Base-by-base conservation (phyloP, 2,888 invertebrate species). In the Mesopsocus fuscifrons region DNA sequence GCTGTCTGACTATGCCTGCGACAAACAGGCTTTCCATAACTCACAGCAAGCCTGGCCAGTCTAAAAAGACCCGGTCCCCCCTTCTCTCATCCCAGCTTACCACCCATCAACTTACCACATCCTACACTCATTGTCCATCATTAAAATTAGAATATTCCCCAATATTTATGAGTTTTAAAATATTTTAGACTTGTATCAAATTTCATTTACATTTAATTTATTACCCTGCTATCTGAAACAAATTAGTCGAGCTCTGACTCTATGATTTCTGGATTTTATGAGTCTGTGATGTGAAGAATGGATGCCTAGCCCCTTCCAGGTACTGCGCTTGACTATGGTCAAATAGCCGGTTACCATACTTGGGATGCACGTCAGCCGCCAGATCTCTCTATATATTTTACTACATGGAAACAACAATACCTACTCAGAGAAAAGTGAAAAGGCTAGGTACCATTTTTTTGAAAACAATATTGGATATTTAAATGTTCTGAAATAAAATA, bases 141-240 rank as follows among this genome's bases (percentile, higher is more conserved):
- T 38, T 38, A 38, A 38, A 38, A 38, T 38, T 38, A 38, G 38
- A 18, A 38, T 38, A 38, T 38, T 26, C 38, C 13, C 18, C 13
- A 5, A 18, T 38, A 38, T 38, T 38, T 38, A 38, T 38, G 17
- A 38, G 17, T 38, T 38, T 18, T 13, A 38, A 17, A 38, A 38
- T 38, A 38, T 38, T 38, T 38, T 38, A 13, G 38, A 38, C 38
- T 38, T 38, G 18, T 38, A 38, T 38, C 38, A 38, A 38, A 38
- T 38, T 38, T 38, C 38, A 38, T 20, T 38, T 17, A 21, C 15
- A 17, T 20, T 18, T 38, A 38, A 38, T 38, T 38, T 38, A 38
- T 38, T 38, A 38, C 18, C 13, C 21, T 38, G 21, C n/a, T 38
- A 16, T 38, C 21, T 20, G 38, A 38, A 38, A 38, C 21, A 38